phyloP scores from a whole-genome alignment of 2,113 vertebrate genomes.

The Odocoileus virginianus region DNA sequence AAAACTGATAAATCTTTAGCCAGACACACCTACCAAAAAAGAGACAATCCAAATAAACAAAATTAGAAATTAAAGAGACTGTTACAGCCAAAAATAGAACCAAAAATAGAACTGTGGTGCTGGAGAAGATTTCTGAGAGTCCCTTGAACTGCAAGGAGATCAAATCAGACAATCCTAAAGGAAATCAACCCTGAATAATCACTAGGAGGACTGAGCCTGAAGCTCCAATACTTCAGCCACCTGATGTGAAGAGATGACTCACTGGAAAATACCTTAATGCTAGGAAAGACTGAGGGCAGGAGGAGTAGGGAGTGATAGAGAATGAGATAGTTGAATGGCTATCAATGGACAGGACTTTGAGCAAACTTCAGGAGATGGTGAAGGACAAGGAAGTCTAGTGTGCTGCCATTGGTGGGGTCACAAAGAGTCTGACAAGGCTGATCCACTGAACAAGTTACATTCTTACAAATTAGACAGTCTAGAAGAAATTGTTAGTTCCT shows the following conservation, averaged over 20 bases:
- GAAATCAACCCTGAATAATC: neutral
- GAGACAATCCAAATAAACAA: neutral
- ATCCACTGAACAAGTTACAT: neutral
- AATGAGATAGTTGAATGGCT: neutral
- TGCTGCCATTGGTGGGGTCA: neutral
- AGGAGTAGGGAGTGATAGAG: neutral
- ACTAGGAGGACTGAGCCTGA: neutral
- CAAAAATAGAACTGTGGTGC: neutral
- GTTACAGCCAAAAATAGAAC: neutral
- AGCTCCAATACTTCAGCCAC: neutral
- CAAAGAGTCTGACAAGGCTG: neutral
- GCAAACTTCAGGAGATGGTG: neutral
- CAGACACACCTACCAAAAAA: neutral
- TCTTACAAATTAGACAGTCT: neutral
- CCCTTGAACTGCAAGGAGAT: neutral
- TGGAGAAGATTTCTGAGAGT: neutral
- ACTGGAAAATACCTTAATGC: neutral
- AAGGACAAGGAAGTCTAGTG: neutral
- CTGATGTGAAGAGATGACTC: neutral
- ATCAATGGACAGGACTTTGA: neutral
- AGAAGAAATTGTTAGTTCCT: neutral
- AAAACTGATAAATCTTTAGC: neutral
- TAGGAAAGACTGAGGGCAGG: neutral
- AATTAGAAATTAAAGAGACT: neutral
- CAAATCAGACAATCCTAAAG: neutral